phyloP scores from a whole-genome alignment of 2,888 invertebrate species.

The Ecliptopera silaceata region DNA sequence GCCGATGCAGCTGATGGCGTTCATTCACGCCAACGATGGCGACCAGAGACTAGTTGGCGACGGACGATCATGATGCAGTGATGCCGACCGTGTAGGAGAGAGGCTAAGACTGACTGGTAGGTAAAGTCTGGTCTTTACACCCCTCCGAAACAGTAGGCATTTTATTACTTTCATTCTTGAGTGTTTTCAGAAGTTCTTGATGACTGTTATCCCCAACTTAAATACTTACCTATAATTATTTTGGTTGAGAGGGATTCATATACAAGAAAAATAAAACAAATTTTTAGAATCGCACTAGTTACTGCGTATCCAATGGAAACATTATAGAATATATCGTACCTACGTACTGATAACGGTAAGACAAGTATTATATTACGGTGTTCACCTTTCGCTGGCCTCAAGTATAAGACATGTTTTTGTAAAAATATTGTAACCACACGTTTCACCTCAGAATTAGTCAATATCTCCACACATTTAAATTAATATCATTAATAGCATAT shows the following conservation, averaged over 20 bases:
- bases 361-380: conserved; percentile 10
- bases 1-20: too few species aligned
- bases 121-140: conserved; percentile 7
- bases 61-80: neutral
- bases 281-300: too few species aligned
- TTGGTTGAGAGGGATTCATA: too few species aligned
- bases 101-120: conserved; percentile 16
- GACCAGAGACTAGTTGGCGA: too few species aligned
- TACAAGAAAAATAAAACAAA: too few species aligned
- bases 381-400: conserved; percentile 11
- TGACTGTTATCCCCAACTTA: too few species aligned
- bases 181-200: neutral
- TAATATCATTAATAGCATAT: too few species aligned
- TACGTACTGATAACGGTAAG: neutral
- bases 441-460: too few species aligned
- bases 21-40: neutral
- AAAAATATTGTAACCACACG: neutral
- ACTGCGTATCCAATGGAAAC: neutral
- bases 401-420: neutral
- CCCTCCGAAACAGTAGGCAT: conserved; percentile 12
- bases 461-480: too few species aligned
- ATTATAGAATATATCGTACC: neutral
- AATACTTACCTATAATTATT: too few species aligned
- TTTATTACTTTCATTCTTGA: neutral
- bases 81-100: conserved; percentile 10